Base-by-base conservation (phyloP, 2,113 vertebrate species). In the Pseudopipra pipra region DNA sequence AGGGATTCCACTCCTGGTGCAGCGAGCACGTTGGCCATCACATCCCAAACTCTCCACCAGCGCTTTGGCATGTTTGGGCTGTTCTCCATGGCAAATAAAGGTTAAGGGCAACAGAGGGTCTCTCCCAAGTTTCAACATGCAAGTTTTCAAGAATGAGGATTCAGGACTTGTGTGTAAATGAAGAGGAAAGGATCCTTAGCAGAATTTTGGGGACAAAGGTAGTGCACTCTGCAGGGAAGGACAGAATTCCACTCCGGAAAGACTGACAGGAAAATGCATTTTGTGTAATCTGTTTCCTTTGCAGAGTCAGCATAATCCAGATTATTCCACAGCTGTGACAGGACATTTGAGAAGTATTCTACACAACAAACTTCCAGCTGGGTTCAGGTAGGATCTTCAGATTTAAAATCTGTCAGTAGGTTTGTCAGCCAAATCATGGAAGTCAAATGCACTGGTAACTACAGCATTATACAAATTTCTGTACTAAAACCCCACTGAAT, bases 11-110 rank as follows among this genome's bases (percentile, higher is more conserved):
- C 5, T 62, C 33, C 74, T 37, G 19, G 56, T 3, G 23, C 22
- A 4, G 33, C 0, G 1, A 87, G n/a, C 1, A 10, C 1, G 3
- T 8, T 66, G 51, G 28, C 15, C 43, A 23, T 24, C 46, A 28
- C 44, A n/a, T 30, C 46, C 75, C 21, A 2, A 81, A 35, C 77
- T 67, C 84, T 37, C 46, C 49, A 49, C 17, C 49, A 47, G 9
- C 5, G 43, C 70, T 43, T 4, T 31, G 56, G 17, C 23, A 30
- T 11, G 37, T 5, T 16, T 1, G 86, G 89, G 56, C 70, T 39
- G 8, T 9, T 85, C 87, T 83, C 73, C 66, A 22, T 1, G 5
- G 19, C 65, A 47, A 46, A 39, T 3, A 41, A 74, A 54, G n/a
- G 33, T 47, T 47, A 43, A 78, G 28, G 30, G 49, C 55, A 75